Evolutionary conservation across 2,888 invertebrate species (phyloP), one percentile per base, ranked within the genome.

Genomic region (Ormia ochracea): DNA sequence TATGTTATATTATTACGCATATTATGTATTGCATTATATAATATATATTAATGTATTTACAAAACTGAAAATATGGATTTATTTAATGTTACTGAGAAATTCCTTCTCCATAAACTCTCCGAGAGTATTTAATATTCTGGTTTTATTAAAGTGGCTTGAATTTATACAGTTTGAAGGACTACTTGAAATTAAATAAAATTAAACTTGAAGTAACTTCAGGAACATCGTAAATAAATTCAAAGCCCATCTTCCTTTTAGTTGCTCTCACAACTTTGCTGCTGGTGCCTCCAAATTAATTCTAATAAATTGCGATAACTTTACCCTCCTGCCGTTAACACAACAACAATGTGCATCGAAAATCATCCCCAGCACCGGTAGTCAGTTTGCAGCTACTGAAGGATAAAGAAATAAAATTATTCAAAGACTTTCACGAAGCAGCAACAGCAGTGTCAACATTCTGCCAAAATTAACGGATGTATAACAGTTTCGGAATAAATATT

Each of bases 401-500:
- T 14, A 41, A 36, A 68, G 28, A 45, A 74, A 66, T 41, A 54
- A 19, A 61, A 12, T 52, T 52, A 12, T 45, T 2, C n/a, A 56
- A 3, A 43, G 38, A 23, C 28, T 41, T n/a, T 26, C 54, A 59
- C 41, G 21, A 61, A 75, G 45, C 6, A 33, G 52, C 14, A 75
- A 43, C 33, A 54, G 36, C 52, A 66, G 26, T 45, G 59, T 23
- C 66, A 68, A 58, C 38, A 66, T 74, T 66, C 50, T 61, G 41
- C 31, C 28, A 58, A 75, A 59, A 68, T 21, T 38, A 61, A 38
- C 59, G 68, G 75, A 68, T 61, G 36, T 52, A 36, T 33, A 43
- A 45, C 50, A 59, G 36, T 68, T 61, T 74, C 6, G 28, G 17
- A 61, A 61, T 61, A 75, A 75, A 75, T 75, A 61, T 75, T 68